Base-by-base conservation (phyloP, 2,797 vertebrate species). In the Acanthurus lineatus region DNA sequence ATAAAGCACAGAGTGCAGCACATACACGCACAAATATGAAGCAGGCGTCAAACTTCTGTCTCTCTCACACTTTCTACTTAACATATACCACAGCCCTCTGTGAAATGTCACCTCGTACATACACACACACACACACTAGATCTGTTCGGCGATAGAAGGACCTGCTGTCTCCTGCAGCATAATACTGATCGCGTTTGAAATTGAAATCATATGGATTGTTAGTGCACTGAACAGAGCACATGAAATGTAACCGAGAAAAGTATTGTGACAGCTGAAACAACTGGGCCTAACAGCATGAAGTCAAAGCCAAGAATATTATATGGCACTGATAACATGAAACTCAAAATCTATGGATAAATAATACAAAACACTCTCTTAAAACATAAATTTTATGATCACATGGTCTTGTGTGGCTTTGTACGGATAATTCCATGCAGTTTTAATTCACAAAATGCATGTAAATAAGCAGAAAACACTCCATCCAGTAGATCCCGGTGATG, bases 41-140 rank as follows among this genome's bases (percentile, higher is more conserved):
- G 63, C 56, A 49, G 44, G 38, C 40, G 56, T 62, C 68, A 65
- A 12, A 48, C 42, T 20, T 54, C 20, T 73, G n/a, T 62, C 35
- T 67, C 45, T 61, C 76, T 86, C 20, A 70, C 56, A n/a, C 60
- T 65, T 45, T 60, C 45, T 79, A 40, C 69, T 85, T 87, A 53
- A 79, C 69, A 87, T 79, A 75, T 3, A 57, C 53, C 57, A 56
- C 64, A 76, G 53, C 45, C 35, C 66, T 79, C 53, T 71, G 28
- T 62, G 52, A 80, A 88, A 79, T 82, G 79, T 79, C 72, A 86
- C 52, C 54, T 69, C 35, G 32, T 16, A 5, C 28, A 38, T 44
- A 25, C 25, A 25, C 25, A 42, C 20, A 49, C 15, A 9, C 32
- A 69, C 22, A 60, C 20, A 52, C 57, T 9, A 32, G 40, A 73